Conservation (phyloP, 2,113 vertebrate genomes). For the human (Homo sapiens) region DNA sequence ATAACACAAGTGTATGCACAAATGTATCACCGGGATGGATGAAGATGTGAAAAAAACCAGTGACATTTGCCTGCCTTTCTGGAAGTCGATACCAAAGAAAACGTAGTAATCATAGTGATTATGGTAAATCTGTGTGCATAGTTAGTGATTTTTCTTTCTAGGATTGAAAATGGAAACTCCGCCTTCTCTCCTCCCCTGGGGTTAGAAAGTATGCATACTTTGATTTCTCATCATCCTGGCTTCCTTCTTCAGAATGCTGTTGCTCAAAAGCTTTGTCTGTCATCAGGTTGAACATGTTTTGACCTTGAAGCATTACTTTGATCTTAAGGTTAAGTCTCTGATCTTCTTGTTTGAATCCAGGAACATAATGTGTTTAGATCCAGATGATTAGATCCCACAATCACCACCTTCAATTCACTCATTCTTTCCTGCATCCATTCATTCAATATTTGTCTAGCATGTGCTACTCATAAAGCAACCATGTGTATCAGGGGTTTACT, state of each 20-base stretch:
- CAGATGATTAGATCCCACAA: too few relatives aligned
- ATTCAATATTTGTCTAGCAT: neutral
- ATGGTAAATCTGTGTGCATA: too few relatives aligned
- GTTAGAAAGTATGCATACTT: accelerated
- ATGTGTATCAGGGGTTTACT: too few relatives aligned
- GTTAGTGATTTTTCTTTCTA: neutral
- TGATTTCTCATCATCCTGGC: accelerated
- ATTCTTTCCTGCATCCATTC: too few relatives aligned
- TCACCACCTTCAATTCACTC: neutral
- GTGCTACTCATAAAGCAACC: neutral
- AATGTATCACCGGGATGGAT: accelerated
- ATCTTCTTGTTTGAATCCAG: too few relatives aligned
- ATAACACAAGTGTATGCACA: accelerated
- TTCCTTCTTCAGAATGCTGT: accelerated
- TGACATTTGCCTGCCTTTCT: neutral
- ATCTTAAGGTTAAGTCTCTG: neutral
- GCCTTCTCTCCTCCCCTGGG: accelerated
- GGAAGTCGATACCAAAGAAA: neutral
- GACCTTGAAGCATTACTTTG: neutral
- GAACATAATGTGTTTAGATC: too few relatives aligned
- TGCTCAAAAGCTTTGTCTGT: neutral
- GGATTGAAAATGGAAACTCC: neutral
- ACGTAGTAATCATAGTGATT: neutral
- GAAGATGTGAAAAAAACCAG: accelerated
- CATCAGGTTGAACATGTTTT: neutral